phyloP scores from a whole-genome alignment of 37 sponge, comb jelly and placozoan genomes.

The Theonella swinhoei region DNA sequence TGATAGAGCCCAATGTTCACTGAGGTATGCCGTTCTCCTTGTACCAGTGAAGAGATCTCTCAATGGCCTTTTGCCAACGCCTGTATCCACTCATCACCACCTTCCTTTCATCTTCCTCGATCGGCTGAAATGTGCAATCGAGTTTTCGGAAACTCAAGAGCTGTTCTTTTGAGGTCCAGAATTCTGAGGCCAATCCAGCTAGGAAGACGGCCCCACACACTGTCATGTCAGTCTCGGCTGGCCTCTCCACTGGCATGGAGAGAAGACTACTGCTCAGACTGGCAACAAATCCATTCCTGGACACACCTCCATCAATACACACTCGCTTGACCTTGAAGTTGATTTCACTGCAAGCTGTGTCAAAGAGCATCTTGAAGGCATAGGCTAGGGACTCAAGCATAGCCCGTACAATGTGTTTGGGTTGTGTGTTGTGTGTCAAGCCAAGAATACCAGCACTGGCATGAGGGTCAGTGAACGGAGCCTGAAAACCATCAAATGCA shows the following conservation, averaged over 20 bases:
- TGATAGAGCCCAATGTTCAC: not conserved
- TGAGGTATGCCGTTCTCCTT: conserved; percentile 2
- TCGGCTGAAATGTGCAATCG: conserved; percentile 27
- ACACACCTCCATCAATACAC: conserved; percentile 86
- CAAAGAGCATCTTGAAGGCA: conserved; percentile 62
- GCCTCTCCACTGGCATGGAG: conserved; percentile 42
- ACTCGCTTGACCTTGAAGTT: conserved; percentile 15
- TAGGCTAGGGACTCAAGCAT: conserved; percentile 87
- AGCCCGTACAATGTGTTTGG: conserved; percentile 77
- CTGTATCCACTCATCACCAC: not conserved
- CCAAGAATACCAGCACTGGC: conserved; percentile 75
- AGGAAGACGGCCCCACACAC: conserved; percentile 78
- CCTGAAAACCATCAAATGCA: conserved; percentile 87
- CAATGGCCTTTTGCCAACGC: conserved; percentile 59
- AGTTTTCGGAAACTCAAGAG: conserved; percentile 42
- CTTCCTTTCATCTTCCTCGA: not conserved
- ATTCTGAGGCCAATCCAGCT: conserved; percentile 81
- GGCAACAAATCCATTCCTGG: conserved; percentile 68
- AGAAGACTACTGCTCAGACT: conserved; percentile 62
- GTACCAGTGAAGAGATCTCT: conserved; percentile 69
- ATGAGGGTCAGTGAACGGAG: conserved; percentile 80
- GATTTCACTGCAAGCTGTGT: conserved; percentile 39
- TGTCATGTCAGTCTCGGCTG: conserved; percentile 68
- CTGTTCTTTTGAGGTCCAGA: conserved; percentile 70
- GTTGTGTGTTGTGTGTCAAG: conserved; percentile 58